Conservation (phyloP, 2,113 vertebrate species). For the Corythaeola cristata region DNA sequence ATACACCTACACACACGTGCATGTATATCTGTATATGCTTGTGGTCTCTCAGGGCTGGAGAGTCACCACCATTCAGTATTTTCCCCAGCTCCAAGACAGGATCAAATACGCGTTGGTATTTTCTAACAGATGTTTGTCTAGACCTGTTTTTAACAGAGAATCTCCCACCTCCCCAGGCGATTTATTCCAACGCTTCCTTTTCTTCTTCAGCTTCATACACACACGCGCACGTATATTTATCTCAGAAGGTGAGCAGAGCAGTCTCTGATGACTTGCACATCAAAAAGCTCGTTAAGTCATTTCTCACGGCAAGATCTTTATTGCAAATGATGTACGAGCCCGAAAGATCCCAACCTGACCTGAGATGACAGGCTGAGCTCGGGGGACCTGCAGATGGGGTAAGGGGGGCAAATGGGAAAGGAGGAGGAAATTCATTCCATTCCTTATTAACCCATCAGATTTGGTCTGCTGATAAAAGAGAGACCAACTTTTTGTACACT, state of each 20-base stretch:
- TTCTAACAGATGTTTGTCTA: slow-evolving; percentile 55
- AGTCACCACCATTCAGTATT: background rate
- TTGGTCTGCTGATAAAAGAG: background rate
- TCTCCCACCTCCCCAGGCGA: slow-evolving; percentile 43
- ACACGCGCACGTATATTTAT: background rate
- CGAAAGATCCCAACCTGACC: background rate
- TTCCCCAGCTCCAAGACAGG: background rate
- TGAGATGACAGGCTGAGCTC: slow-evolving; percentile 3
- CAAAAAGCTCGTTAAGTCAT: slow-evolving; percentile 28
- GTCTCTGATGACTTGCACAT: slow-evolving; percentile 27
- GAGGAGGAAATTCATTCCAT: background rate
- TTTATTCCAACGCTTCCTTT: slow-evolving; percentile 3
- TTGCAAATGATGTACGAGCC: background rate
- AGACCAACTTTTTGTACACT: background rate
- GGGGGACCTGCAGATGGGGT: background rate
- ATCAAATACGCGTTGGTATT: background rate
- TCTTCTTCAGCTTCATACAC: background rate
- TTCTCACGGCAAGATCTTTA: slow-evolving; percentile 32
- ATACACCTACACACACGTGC: background rate
- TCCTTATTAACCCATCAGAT: background rate
- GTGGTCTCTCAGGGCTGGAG: background rate
- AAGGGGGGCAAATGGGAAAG: background rate
- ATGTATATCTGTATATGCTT: fast-evolving
- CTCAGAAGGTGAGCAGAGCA: background rate
- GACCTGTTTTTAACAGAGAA: slow-evolving; percentile 44